Base-by-base conservation (phyloP, 1,140 invertebrate genomes). In the Drosophila guanche region DNA sequence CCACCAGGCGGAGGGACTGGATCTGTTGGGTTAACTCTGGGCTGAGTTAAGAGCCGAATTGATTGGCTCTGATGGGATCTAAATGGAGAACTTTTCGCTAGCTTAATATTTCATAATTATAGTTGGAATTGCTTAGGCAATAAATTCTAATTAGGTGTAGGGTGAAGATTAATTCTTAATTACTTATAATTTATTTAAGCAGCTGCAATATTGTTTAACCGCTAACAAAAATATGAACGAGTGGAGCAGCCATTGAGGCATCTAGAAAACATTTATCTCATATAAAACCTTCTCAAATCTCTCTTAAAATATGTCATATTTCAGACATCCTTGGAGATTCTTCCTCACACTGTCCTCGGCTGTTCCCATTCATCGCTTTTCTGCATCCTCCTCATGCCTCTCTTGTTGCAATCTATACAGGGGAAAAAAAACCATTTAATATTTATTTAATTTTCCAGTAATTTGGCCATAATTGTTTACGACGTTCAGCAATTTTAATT, bases 401-500 rank as follows among this genome's bases (percentile, higher is more conserved):
- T 4, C 33, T 37, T 37, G 10, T 37, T 37, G 33, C 33, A 37
- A 37, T 10, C 33, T 12, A 27, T 10, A 37, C 16, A 45, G 4
- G 4, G 3, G 22, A 29, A 45, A 29, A 42, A 23, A 10, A 5
- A 7, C 25, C 16, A 37, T 29, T 8, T 58, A 23, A 37, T 67
- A 52, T 50, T 65, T 61, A 45, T 65, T 66, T 61, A 76, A 72
- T 79, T 84, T 62, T 51, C 25, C n/a, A 50, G 47, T 55, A 69
- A 78, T 75, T 75, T 62, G 23, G 40, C 22, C 14, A 75, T 75
- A 75, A 84, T 71, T 58, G 59, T 78, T 56, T 51, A 62, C 61
- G 46, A 77, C 65, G 56, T 52, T 65, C 22, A 60, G 40, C 40
- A 50, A 86, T 77, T 80, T 86, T 85, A 85, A 80, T 86, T 74